Percentiles rank a stretch among this genome's conserved stretches.
These are phyloP conservation scores for Eupristina koningsbergeri DNA, from an alignment of 1,140 invertebrate species.

Conservation along the genomic window DNA sequence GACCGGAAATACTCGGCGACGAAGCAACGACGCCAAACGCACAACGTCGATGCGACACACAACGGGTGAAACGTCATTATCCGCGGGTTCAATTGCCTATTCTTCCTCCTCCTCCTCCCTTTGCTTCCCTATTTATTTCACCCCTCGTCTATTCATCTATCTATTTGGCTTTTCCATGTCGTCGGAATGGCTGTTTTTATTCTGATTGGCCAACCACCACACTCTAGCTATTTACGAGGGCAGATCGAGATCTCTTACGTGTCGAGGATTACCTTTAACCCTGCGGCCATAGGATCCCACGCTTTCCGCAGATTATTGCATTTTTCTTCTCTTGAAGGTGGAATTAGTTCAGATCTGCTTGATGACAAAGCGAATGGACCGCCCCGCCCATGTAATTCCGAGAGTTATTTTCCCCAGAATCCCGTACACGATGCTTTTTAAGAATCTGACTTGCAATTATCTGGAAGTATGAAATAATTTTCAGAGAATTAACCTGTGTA, in stretches of 20 bases:
- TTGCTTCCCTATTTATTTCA: neutral
- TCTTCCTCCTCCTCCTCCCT: too few relatives aligned
- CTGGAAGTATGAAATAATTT: too few relatives aligned
- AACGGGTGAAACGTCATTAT: slow-evolving; percentile 39
- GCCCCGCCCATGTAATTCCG: too few relatives aligned
- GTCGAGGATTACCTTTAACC: neutral
- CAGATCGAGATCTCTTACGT: slow-evolving; percentile 16
- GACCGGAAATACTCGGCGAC: neutral
- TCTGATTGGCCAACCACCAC: neutral
- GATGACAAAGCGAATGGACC: neutral
- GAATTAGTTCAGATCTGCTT: neutral
- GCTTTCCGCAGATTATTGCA: neutral
- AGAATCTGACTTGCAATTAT: neutral
- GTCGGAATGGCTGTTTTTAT: neutral
- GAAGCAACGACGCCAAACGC: neutral
- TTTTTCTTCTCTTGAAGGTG: neutral
- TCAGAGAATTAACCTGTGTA: too few relatives aligned
- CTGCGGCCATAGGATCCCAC: neutral
- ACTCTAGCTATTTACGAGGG: neutral
- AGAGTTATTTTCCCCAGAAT: too few relatives aligned
- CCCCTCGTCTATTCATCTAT: neutral
- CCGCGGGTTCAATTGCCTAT: neutral
- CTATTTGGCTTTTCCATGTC: neutral
- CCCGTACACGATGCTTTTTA: neutral
- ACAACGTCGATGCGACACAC: neutral